Conservation (phyloP, 2,888 invertebrate species). For the Acanthococcus lagerstroemiae region DNA sequence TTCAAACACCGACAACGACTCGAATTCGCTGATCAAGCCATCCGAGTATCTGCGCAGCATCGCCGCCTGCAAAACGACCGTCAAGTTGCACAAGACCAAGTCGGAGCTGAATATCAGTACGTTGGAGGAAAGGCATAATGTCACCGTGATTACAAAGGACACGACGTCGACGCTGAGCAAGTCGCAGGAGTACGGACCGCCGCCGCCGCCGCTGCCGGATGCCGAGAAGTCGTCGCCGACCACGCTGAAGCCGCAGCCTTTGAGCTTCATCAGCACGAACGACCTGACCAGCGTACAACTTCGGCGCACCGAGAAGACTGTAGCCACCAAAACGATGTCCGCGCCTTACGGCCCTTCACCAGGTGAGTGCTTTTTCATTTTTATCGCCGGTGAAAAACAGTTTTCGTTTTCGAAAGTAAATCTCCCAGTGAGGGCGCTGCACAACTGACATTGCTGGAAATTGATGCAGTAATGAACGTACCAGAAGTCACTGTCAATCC, state of each 20-base stretch:
- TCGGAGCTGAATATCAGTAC: constrained; percentile 17
- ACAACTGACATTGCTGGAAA: too few species aligned
- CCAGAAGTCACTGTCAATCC: too few species aligned
- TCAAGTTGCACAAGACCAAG: constrained; percentile 12
- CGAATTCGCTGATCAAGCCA: constrained; percentile 79
- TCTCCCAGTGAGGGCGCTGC: too few species aligned
- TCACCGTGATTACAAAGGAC: constrained; percentile 3
- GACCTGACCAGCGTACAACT: constrained; percentile 75
- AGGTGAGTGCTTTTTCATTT: too few species aligned
- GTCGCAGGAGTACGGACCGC: constrained; percentile 40
- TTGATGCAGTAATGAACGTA: too few species aligned
- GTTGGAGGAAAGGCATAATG: constrained; percentile 3
- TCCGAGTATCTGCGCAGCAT: constrained; percentile 84
- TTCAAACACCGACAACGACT: constrained; percentile 56
- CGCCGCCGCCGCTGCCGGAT: constrained; percentile 43
- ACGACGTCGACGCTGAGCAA: constrained; percentile 48
- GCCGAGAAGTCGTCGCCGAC: constrained; percentile 44
- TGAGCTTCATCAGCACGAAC: constrained; percentile 79
- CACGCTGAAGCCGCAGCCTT: constrained; percentile 51
- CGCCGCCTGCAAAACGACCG: constrained; percentile 42
- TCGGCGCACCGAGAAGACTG: constrained; percentile 63
- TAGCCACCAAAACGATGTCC: constrained; percentile 71
- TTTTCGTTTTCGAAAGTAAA: too few species aligned
- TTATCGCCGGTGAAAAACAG: too few species aligned
- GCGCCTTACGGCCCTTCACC: constrained; percentile 49